Percentiles rank a stretch among this genome's conserved stretches.
Evolutionary conservation across 1,140 invertebrate species (phyloP).

Genomic region (Drosophila cardini): DNA sequence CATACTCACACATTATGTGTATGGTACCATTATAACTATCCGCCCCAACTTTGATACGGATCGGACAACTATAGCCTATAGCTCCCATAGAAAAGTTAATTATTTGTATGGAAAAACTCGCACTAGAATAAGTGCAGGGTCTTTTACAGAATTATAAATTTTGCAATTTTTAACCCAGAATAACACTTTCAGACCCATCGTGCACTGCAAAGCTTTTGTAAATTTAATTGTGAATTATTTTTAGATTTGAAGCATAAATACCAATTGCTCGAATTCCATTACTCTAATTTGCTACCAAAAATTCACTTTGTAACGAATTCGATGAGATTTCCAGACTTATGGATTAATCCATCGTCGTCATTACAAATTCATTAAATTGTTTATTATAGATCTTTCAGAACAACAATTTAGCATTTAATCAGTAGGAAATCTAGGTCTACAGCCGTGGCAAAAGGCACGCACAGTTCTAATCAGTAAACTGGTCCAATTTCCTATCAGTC

Average conservation of each 20-base stretch:
- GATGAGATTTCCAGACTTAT: conserved; percentile 1
- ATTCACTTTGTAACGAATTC: neutral
- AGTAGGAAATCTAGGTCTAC: conserved; percentile 52
- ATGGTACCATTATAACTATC: too few species aligned
- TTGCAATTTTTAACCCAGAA: neutral
- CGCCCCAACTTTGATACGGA: too few species aligned
- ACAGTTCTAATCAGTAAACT: conserved; percentile 59
- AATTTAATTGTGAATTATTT: conserved; percentile 9
- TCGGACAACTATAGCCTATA: too few species aligned
- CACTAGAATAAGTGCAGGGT: too few species aligned
- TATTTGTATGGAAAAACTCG: too few species aligned
- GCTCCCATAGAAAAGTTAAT: too few species aligned
- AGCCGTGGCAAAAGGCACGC: conserved; percentile 38
- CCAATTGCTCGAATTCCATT: conserved; percentile 42
- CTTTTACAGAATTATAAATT: too few species aligned
- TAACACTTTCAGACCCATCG: neutral
- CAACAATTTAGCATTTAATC: conserved; percentile 69
- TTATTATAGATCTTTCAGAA: conserved; percentile 54
- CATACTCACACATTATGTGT: too few species aligned
- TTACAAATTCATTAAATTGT: conserved; percentile 58
- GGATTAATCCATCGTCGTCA: conserved; percentile 26
- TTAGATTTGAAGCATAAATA: conserved; percentile 5
- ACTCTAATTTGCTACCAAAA: conserved; percentile 3
- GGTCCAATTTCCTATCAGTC: conserved; percentile 27
- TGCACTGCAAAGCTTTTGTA: neutral